Percentiles rank a stretch among this genome's conserved stretches.
These are phyloP conservation scores for Nymphicus hollandicus DNA, from an alignment of 2,113 vertebrate genomes.

Conservation along the genomic window DNA sequence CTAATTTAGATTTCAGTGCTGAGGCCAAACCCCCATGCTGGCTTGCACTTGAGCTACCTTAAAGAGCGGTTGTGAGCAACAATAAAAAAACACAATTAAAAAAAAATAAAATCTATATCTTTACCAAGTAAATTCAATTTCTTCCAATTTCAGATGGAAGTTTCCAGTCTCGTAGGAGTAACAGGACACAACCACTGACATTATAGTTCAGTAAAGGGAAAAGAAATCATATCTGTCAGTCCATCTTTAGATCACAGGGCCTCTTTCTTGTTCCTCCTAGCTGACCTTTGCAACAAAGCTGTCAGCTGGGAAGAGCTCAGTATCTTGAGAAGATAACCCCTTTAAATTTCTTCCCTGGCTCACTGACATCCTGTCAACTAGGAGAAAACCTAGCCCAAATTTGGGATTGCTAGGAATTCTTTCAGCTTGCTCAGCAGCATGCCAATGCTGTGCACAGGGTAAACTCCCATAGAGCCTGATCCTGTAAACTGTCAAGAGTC, in stretches of 20 bases:
- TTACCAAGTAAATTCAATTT: background rate
- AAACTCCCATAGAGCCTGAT: background rate
- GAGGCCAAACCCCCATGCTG: background rate
- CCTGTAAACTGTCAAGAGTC: background rate
- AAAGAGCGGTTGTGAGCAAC: background rate
- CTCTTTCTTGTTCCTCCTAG: conserved; percentile 6
- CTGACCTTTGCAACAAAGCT: conserved; percentile 63
- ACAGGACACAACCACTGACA: conserved; percentile 34
- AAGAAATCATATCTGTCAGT: conserved; percentile 60
- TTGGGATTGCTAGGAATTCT: conserved; percentile 29
- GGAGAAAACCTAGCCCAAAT: conserved; percentile 12
- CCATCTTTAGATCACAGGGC: conserved; percentile 39
- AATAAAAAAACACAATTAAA: background rate
- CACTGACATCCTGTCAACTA: conserved; percentile 53
- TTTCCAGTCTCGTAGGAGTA: background rate
- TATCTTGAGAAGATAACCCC: conserved; percentile 55
- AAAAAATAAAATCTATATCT: background rate
- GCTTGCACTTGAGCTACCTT: background rate
- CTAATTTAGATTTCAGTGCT: background rate
- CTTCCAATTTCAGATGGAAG: background rate
- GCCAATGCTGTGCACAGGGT: background rate
- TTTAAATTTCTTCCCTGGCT: conserved; percentile 26
- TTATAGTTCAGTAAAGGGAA: conserved; percentile 52
- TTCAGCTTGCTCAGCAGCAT: background rate
- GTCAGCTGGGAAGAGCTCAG: conserved; percentile 47